A percentile compares a stretch with the other conserved stretches of the same genome.
These are phyloP conservation scores for Platycheirus albimanus DNA, from an alignment of 2,888 invertebrate species.

Conservation along the genomic window DNA sequence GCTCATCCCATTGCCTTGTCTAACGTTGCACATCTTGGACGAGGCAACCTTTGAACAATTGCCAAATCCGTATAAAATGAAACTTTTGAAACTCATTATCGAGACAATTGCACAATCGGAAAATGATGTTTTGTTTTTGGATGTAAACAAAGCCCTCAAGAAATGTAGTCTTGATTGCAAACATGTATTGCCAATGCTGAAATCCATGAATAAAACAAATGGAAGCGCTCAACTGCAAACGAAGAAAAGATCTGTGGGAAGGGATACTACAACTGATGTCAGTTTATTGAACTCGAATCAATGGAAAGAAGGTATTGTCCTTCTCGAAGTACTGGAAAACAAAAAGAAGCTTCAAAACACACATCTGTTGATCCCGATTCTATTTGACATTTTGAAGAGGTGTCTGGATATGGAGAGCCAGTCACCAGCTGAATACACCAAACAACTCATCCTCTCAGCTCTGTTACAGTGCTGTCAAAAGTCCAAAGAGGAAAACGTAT, in stretches of 20 bases:
- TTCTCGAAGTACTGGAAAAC: constrained; percentile 92
- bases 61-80: constrained; percentile 82
- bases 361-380: constrained; percentile 86
- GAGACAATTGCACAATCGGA: constrained; percentile 85
- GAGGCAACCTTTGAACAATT: constrained; percentile 82
- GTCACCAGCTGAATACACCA: constrained; percentile 92
- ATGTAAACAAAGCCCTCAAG: constrained; percentile 86
- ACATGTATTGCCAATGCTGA: constrained; percentile 85
- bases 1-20: constrained; percentile 79
- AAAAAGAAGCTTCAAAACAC: constrained; percentile 90
- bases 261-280: constrained; percentile 27
- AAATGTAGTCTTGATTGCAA: constrained; percentile 86
- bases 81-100: constrained; percentile 84
- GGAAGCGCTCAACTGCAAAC: background rate
- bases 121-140: constrained; percentile 85
- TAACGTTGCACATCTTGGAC: constrained; percentile 78
- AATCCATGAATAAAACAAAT: constrained; percentile 83
- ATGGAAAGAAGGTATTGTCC: constrained; percentile 91
- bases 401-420: constrained; percentile 92
- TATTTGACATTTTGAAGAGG: constrained; percentile 91
- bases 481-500: constrained; percentile 82
- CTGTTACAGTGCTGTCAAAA: constrained; percentile 89
- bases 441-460: constrained; percentile 91
- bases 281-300: constrained; percentile 85
- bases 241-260: constrained; percentile 11